Conservation (phyloP, 1,140 invertebrate species). For the Thaumatotibia leucotreta region DNA sequence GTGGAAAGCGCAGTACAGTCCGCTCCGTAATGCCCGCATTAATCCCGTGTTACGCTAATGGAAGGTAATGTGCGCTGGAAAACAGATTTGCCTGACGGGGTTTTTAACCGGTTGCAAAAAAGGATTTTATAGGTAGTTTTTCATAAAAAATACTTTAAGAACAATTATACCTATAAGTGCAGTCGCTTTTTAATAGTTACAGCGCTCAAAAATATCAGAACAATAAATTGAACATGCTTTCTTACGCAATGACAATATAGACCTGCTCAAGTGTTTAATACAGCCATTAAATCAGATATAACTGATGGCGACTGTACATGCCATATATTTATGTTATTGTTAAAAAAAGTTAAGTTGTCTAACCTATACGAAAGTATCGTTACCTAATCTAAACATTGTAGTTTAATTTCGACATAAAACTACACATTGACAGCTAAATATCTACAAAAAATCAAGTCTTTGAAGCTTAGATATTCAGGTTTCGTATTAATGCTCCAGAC, state of each 20-base stretch:
- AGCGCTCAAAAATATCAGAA: no score
- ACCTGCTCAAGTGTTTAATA: no score
- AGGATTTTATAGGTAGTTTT: neutral
- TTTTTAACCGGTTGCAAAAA: neutral
- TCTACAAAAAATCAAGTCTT: neutral
- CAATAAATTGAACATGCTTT: no score
- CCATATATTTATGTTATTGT: no score
- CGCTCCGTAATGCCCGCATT: constrained; percentile 31
- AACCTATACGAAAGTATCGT: no score
- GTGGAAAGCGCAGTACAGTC: neutral
- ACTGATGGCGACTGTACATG: no score
- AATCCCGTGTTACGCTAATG: constrained; percentile 60
- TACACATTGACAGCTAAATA: neutral
- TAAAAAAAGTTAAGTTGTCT: no score
- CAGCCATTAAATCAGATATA: no score
- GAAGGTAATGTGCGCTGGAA: constrained; percentile 41
- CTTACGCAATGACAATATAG: no score
- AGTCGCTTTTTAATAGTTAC: no score
- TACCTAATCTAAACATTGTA: no score
- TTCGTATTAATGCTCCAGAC: neutral
- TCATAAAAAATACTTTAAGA: neutral
- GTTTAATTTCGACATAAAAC: no score
- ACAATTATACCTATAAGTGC: neutral
- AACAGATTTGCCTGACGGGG: neutral
- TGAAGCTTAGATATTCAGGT: neutral